A percentile compares a stretch with the other conserved stretches of the same genome.
phyloP scores from a whole-genome alignment of 2,113 vertebrate genomes.

The Onychorhynchus coronatus region DNA sequence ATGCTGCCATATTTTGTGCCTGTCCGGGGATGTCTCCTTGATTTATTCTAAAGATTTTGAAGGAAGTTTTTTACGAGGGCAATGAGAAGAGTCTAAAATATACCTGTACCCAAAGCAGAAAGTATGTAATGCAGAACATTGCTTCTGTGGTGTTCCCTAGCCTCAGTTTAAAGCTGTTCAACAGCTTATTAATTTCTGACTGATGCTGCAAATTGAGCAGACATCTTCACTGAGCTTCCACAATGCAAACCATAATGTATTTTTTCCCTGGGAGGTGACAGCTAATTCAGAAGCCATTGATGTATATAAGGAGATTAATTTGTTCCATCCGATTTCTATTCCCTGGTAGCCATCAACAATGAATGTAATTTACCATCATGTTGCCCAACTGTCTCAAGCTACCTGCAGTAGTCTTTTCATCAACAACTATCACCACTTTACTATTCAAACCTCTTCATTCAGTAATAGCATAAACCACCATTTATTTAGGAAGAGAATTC shows the following conservation, averaged over 20 bases:
- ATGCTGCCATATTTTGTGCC: neutral
- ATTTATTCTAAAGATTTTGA: neutral
- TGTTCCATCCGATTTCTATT: conserved; percentile 64
- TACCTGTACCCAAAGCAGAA: neutral
- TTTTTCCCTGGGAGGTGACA: conserved; percentile 40
- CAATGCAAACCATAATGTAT: neutral
- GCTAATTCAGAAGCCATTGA: conserved; percentile 60
- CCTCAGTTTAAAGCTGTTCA: conserved; percentile 39
- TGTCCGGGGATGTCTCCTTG: neutral
- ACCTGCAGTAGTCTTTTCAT: conserved; percentile 35
- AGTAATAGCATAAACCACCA: neutral
- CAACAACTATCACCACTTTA: conserved; percentile 44
- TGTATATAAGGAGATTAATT: conserved; percentile 67
- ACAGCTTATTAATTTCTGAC: conserved; percentile 49
- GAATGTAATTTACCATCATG: conserved; percentile 62
- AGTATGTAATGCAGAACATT: neutral
- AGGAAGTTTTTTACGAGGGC: neutral
- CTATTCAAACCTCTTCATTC: conserved; percentile 44
- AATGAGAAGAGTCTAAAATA: neutral
- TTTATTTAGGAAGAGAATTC: neutral
- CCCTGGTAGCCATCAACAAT: conserved; percentile 53
- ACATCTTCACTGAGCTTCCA: conserved; percentile 60
- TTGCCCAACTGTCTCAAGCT: conserved; percentile 58
- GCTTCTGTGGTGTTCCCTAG: neutral
- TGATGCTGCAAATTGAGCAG: conserved; percentile 20